Conservation (phyloP, 1,140 invertebrate genomes). For the Pteromalus puparum region DNA sequence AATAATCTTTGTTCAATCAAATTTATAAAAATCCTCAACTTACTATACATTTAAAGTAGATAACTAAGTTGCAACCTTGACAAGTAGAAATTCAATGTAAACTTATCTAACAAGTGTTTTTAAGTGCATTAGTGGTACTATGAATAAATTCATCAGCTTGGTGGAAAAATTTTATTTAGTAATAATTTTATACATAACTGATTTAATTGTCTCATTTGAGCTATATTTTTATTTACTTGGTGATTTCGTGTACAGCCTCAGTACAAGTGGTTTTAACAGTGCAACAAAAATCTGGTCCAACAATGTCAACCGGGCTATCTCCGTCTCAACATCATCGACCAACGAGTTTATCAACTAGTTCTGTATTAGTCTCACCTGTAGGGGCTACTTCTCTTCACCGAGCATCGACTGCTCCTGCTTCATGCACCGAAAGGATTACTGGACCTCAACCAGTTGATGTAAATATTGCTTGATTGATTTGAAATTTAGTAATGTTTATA, state of each 20-base stretch:
- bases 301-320: conserved; percentile 59
- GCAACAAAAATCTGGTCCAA: conserved; percentile 74
- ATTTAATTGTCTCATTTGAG: neutral
- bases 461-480: conserved; percentile 47
- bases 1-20: neutral
- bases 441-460: conserved; percentile 93
- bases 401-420: conserved; percentile 68
- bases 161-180: neutral
- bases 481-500: neutral
- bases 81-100: neutral
- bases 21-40: neutral
- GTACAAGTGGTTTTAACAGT: conserved; percentile 80
- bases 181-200: neutral
- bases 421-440: conserved; percentile 82
- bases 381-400: conserved; percentile 68
- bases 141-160: neutral
- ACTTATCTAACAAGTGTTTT: neutral
- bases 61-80: neutral
- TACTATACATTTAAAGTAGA: neutral
- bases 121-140: neutral
- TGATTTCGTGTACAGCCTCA: conserved; percentile 73
- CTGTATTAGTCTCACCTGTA: conserved; percentile 67
- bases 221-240: conserved; percentile 53
- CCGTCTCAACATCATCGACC: conserved; percentile 66
- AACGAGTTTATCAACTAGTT: conserved; percentile 64